phyloP scores from a whole-genome alignment of 1,140 invertebrate genomes.

The Atta texana region DNA sequence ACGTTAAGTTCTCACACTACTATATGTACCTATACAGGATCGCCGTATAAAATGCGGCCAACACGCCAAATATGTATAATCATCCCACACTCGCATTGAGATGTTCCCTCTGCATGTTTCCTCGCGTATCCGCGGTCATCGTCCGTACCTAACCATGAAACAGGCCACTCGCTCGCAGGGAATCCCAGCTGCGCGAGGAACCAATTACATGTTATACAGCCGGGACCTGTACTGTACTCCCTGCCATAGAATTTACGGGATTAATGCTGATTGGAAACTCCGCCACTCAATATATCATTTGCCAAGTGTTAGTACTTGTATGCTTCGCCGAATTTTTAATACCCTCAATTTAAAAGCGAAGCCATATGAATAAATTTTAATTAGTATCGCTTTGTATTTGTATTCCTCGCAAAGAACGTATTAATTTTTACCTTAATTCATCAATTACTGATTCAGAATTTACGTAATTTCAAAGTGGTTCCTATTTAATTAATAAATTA shows the following conservation, averaged over 20 bases:
- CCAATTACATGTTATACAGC: slow-evolving; percentile 40
- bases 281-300: slow-evolving; percentile 15
- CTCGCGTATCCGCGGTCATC: slow-evolving; percentile 51
- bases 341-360: not conserved
- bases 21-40: not conserved
- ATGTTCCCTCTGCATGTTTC: slow-evolving; percentile 45
- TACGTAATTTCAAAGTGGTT: not conserved
- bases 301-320: not conserved
- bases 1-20: not conserved
- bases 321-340: slow-evolving; percentile 43
- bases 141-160: slow-evolving; percentile 54
- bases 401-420: not conserved
- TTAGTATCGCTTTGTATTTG: not conserved
- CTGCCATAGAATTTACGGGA: slow-evolving; percentile 46
- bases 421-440: slow-evolving; percentile 20
- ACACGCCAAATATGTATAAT: slow-evolving; percentile 28
- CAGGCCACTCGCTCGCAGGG: slow-evolving; percentile 47
- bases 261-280: slow-evolving; percentile 49
- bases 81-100: slow-evolving; percentile 24
- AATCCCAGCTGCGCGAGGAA: slow-evolving; percentile 60
- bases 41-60: not conserved
- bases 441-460: not conserved
- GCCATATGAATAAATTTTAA: not conserved
- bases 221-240: slow-evolving; percentile 11
- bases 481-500: not conserved